Base-by-base conservation (phyloP, 2,888 invertebrate species). In the Thelaira solivaga region DNA sequence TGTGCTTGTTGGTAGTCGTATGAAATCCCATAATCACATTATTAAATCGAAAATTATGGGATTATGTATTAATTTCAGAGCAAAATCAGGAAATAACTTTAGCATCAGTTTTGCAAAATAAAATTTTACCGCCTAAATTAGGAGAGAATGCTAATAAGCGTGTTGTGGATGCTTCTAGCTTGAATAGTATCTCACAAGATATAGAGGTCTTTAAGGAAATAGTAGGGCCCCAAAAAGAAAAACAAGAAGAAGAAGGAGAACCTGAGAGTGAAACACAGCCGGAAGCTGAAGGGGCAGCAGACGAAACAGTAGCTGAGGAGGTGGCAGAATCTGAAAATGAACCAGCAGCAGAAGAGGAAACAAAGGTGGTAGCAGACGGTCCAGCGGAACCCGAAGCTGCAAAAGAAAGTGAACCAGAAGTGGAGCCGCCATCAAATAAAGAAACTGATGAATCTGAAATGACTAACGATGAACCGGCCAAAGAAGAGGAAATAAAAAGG, bases 171-270 rank as follows among this genome's bases (percentile, higher is more conserved):
- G n/a, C 5, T 29, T 43, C 4, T 11, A 13, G 8, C 8, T 20
- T 2, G 29, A 7, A 31, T 2, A 34, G 24, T 1, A 49, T 36
- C 13, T 10, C 39, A 10, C 74, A 74, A 47, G 78, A 78, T 11
- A 18, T 78, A 11, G 78, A 78, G 6, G 55, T 78, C 61, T 74
- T 78, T 24, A 36, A 65, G 5, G 64, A 71, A 7, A 71, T 71
- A 29, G 4, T 24, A 1, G 69, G 74, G 4, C 61, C 61, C 10
- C 13, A 20, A n/a, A 69, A 61, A 11, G 65, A 53, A 65, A 74
- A 74, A 13, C 78, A 73, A 47, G 79, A 73, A 53, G 78, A 65
- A 55, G 68, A 59, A 18, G 34, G 16, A 13, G 31, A 29, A 13
- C 4, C 57, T 8, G 53, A 67, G 29, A 22, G 57, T 4, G 77